Evolutionary conservation across 2,888 invertebrate genomes (phyloP), one percentile per base, ranked within the genome.

Genomic region (Merodon equestris): DNA sequence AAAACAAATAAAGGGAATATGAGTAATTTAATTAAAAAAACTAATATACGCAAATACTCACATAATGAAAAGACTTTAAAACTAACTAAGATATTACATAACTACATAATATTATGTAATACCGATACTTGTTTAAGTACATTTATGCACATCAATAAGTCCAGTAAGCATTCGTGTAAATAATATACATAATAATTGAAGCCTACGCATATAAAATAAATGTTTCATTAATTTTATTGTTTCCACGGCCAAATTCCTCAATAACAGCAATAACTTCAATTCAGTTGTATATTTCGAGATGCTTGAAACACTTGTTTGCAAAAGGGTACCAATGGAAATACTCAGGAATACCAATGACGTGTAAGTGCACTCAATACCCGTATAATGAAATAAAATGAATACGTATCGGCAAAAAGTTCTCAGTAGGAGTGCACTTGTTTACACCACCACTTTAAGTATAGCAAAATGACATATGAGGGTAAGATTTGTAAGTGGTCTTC

Each of bases 301-400:
- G 45, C 48, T 75, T 61, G 17, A 75, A 81, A 61, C 79, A 81
- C 68, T 81, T 74, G 70, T 71, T 61, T 44, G n/a, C 48, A 15
- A 70, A 74, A 75, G 79, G 75, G 66, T 75, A 81, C 74, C 79
- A 75, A 70, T 81, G 70, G 75, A 70, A 75, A 70, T 58, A 60
- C 50, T 61, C 64, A 66, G 58, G 64, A 70, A 75, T 70, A 75
- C 79, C 75, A 79, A 79, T 81, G 75, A 75, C 60, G 56, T 66
- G 54, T n/a, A 63, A 70, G 70, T 54, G 27, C 75, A 70, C 75
- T 70, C 51, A 60, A 70, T 47, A 42, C 79, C 79, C 79, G 74
- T 70, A 81, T 81, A 70, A 75, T 71, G 70, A 81, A 75, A 70
- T 40, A 61, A 61, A 68, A 54, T 36, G 67, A 68, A 70, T 45